Evolutionary conservation across 2,888 invertebrate species (phyloP), one percentile per base, ranked within the genome.

Genomic region (Notocelia uddmanniana): DNA sequence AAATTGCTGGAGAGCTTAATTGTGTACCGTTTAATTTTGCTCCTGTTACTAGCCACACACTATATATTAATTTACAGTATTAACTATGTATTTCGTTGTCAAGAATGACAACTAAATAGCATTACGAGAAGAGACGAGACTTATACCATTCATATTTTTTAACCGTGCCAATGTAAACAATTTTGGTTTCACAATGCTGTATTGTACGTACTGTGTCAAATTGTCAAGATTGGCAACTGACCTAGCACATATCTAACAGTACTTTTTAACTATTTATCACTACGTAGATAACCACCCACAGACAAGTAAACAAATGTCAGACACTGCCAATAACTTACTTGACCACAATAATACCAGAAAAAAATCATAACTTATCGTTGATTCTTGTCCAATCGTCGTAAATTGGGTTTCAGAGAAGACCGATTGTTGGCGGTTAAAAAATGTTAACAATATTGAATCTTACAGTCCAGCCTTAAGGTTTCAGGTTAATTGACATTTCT

Each of bases 351-450:
- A 41, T 48, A 31, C n/a, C 11, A 31, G 31, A 21, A 62, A 62
- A 31, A 31, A 48, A 50, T 10, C 26, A 62, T 62, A 31, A 31
- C 13, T 62, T 48, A 50, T 50, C 62, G 48, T 62, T 31, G 62
- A 62, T 62, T 41, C 23, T 23, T 23, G 18, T 45, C 6, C 45
- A 62, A 26, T 26, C 26, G n/a, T 26, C 48, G 45, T 62, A 62
- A 62, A 62, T 52, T 63, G 13, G 3, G 18, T 50, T 0, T 18
- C n/a, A 31, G 11, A 60, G 15, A 60, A 41, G 13, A 60, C 15
- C 9, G 0, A 41, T 41, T 21, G 48, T 23, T 45, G 15, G 21
- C 11, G 6, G 21, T 23, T 6, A 1, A 10, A 18, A 34, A 0
- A 5, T 41, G 58, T 19, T 13, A 0, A 37, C 10, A 41, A 59